phyloP scores from a whole-genome alignment of 2,797 vertebrate genomes.

The Clarias fuscus region DNA sequence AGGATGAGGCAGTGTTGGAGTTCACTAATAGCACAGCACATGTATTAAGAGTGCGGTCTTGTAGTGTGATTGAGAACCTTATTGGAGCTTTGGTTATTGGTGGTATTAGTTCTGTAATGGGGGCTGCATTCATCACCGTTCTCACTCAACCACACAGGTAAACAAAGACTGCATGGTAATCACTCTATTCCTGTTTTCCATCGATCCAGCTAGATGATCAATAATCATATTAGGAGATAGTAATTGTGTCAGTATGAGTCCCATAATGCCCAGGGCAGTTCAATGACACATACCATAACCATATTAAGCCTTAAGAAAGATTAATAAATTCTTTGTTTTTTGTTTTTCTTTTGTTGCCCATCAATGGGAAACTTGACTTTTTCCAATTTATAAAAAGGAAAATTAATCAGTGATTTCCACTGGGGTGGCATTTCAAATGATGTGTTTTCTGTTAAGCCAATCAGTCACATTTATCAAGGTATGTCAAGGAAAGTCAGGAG shows the following conservation, averaged over 20 bases:
- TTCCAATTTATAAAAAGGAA: slow-evolving; percentile 25
- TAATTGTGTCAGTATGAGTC: slow-evolving; percentile 25
- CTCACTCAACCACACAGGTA: slow-evolving; percentile 27
- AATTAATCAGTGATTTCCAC: slow-evolving; percentile 35
- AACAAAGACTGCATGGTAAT: slow-evolving; percentile 36
- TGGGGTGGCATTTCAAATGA: slow-evolving; percentile 34
- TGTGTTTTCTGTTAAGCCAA: slow-evolving; percentile 33
- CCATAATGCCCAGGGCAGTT: slow-evolving; percentile 7
- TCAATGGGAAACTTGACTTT: neutral
- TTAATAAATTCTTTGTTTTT: neutral
- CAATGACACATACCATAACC: slow-evolving; percentile 17
- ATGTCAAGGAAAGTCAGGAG: neutral
- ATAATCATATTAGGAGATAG: slow-evolving; percentile 40
- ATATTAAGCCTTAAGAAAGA: slow-evolving; percentile 6
- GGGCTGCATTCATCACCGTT: slow-evolving; percentile 7
- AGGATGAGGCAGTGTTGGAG: neutral
- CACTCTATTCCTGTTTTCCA: slow-evolving; percentile 28
- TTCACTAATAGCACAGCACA: neutral
- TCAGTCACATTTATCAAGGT: slow-evolving; percentile 23
- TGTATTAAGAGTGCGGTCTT: slow-evolving; percentile 10
- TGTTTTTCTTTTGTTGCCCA: neutral
- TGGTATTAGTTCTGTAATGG: slow-evolving; percentile 27
- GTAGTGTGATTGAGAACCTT: slow-evolving; percentile 19
- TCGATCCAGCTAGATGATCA: slow-evolving; percentile 25
- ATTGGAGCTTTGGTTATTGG: slow-evolving; percentile 36